Percentiles rank a stretch among this genome's conserved stretches.
phyloP scores from a whole-genome alignment of 2,113 vertebrate genomes.

The Axis porcinus region DNA sequence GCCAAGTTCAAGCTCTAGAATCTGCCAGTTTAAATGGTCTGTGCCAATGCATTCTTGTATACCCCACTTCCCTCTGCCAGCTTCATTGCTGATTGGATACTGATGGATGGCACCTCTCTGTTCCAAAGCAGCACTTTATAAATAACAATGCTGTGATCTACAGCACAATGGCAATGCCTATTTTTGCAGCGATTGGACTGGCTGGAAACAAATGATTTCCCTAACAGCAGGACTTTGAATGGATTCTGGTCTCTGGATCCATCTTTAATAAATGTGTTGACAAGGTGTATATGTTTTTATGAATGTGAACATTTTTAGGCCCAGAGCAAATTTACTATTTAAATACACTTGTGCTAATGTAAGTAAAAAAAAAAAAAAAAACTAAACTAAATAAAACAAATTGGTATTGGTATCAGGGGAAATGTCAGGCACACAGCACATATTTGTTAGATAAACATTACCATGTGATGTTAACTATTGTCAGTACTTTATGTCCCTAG shows the following conservation, averaged over 20 bases:
- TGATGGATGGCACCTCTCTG: slow-evolving; percentile 77
- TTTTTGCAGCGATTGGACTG: slow-evolving; percentile 66
- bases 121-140: slow-evolving; percentile 76
- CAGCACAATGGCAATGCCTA: slow-evolving; percentile 67
- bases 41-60: slow-evolving; percentile 70
- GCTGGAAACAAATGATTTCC: slow-evolving; percentile 71
- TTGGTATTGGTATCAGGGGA: slow-evolving; percentile 74
- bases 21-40: slow-evolving; percentile 70
- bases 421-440: slow-evolving; percentile 72
- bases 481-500: slow-evolving; percentile 72
- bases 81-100: slow-evolving; percentile 76
- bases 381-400: slow-evolving; percentile 77
- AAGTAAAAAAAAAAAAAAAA: slow-evolving; percentile 37
- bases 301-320: slow-evolving; percentile 67
- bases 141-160: slow-evolving; percentile 76
- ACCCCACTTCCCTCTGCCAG: slow-evolving; percentile 73
- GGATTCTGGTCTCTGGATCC: neutral
- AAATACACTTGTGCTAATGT: slow-evolving; percentile 68
- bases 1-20: slow-evolving; percentile 70
- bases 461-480: slow-evolving; percentile 72
- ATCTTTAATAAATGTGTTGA: slow-evolving; percentile 29
- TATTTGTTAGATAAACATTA: slow-evolving; percentile 79
- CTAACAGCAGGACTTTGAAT: neutral
- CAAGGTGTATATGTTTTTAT: slow-evolving; percentile 73
- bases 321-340: slow-evolving; percentile 76